Evolutionary conservation across 35 echinoderm and acorn worm species (phyloP).

Genomic region (Ophiothrix spiculata): DNA sequence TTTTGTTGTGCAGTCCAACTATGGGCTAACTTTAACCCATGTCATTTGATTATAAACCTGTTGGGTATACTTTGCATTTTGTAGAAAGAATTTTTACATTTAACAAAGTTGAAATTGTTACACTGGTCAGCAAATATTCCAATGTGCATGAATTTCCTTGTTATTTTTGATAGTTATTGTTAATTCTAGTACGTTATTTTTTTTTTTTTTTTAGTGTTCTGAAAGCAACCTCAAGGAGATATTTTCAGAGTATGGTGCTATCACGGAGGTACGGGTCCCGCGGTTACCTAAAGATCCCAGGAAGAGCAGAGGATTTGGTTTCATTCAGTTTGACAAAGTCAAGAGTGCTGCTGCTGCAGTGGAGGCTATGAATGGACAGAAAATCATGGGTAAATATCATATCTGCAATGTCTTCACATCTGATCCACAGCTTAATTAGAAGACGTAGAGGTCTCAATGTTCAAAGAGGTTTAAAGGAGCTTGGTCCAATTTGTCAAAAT

Average conservation of each 20-base stretch:
- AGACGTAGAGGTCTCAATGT: too few species aligned
- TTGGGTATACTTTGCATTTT: not conserved
- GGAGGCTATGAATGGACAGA: constrained; percentile 43
- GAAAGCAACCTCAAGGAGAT: constrained; percentile 22
- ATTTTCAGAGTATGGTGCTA: constrained; percentile 29
- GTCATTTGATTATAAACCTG: too few species aligned
- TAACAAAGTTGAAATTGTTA: not conserved
- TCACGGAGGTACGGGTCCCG: constrained; percentile 34
- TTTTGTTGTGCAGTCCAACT: too few species aligned
- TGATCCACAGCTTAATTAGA: too few species aligned
- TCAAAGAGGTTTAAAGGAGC: too few species aligned
- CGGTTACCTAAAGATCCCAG: not conserved
- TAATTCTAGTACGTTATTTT: not conserved
- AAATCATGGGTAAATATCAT: constrained; percentile 40
- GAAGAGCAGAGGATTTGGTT: constrained; percentile 48
- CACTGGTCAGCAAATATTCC: not conserved
- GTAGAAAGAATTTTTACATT: not conserved
- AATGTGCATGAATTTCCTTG: not conserved
- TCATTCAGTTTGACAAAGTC: constrained; percentile 31
- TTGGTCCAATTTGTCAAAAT: too few species aligned
- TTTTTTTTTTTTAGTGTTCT: constrained; percentile 23
- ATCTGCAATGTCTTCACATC: not conserved
- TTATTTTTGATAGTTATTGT: not conserved
- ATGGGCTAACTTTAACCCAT: too few species aligned
- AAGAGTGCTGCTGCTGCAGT: constrained; percentile 25